phyloP scores from a whole-genome alignment of 2,113 vertebrate species.

The Ptilorrhoa leucosticta region DNA sequence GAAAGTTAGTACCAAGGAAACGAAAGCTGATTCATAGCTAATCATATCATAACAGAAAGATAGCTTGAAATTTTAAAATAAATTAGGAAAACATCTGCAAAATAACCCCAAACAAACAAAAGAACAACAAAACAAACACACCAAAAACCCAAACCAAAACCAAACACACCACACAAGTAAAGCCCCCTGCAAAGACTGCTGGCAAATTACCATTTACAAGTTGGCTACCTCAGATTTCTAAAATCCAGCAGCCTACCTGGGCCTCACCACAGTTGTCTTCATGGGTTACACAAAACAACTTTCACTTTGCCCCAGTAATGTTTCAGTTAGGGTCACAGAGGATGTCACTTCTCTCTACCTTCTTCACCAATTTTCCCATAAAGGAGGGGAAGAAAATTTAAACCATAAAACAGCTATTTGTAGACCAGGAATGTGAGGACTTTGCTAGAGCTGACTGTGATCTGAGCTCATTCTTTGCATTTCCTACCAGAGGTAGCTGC shows the following conservation, averaged over 20 bases:
- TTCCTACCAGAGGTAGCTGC: not conserved
- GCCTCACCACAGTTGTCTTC: not conserved
- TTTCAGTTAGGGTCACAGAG: not conserved
- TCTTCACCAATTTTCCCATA: not conserved
- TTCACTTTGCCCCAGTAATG: not conserved
- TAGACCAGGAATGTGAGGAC: not conserved
- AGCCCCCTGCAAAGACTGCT: not conserved
- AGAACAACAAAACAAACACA: not conserved
- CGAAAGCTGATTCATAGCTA: not conserved
- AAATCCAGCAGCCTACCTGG: not conserved
- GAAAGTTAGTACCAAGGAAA: not conserved
- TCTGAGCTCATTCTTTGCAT: not conserved
- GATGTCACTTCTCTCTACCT: not conserved
- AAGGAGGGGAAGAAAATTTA: not conserved
- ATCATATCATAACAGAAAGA: not conserved
- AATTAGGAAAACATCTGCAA: not conserved
- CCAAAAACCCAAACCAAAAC: not conserved
- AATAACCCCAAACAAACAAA: not conserved
- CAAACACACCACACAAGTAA: not conserved
- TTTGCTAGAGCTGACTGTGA: not conserved
- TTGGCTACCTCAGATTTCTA: not conserved
- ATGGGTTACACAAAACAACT: not conserved
- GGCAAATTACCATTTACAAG: not conserved
- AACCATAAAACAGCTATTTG: not conserved
- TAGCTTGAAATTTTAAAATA: not conserved